These are phyloP conservation scores for Euphonia xanthogaster DNA, from an alignment of 2,797 vertebrate genomes.

Conservation along the genomic window DNA sequence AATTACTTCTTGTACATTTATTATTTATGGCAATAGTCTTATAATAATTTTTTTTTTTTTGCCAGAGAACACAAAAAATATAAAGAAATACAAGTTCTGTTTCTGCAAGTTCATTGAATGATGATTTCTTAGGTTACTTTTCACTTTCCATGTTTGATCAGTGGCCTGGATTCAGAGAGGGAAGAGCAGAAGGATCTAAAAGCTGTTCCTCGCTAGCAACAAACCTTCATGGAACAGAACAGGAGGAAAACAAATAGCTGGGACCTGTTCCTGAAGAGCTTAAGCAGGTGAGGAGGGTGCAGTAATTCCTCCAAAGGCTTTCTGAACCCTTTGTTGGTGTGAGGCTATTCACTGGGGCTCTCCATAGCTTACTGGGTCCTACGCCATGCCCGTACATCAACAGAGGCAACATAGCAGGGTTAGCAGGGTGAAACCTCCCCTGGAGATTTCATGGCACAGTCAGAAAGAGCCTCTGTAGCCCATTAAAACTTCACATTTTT, in stretches of 20 bases:
- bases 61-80: not conserved
- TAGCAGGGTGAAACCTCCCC: not conserved
- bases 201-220: not conserved
- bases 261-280: not conserved
- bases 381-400: not conserved
- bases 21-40: not conserved
- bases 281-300: not conserved
- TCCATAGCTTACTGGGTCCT: not conserved
- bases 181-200: not conserved
- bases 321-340: not conserved
- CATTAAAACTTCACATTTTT: not conserved
- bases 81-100: slow-evolving; percentile 34
- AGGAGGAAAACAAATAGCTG: not conserved
- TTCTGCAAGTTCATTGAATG: slow-evolving; percentile 45
- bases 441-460: not conserved
- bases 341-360: not conserved
- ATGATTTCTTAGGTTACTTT: slow-evolving; percentile 3
- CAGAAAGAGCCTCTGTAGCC: not conserved
- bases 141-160: not conserved
- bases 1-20: not conserved
- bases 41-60: not conserved
- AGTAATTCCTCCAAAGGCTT: not conserved
- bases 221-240: not conserved
- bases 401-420: not conserved
- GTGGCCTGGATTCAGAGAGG: not conserved